A percentile compares a stretch with the other conserved stretches of the same genome.
Evolutionary conservation across 2,113 vertebrate species (phyloP).

Genomic region (Mirza zaza): DNA sequence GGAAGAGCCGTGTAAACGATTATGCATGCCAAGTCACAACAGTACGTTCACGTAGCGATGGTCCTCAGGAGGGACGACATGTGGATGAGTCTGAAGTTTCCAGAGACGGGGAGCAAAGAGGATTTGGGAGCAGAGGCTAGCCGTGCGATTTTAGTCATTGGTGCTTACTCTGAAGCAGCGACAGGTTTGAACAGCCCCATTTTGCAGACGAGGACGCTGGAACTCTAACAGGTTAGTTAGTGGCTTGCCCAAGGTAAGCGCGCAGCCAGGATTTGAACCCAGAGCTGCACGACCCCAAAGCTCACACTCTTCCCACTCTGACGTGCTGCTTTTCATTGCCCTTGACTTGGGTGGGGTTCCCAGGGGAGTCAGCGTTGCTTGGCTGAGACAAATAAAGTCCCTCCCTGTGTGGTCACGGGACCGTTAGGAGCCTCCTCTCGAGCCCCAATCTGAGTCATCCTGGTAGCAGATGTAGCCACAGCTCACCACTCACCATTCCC

Average conservation of each 20-base stretch:
- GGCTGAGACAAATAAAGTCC: not conserved
- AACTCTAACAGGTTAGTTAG: not conserved
- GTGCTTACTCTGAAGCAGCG: not conserved
- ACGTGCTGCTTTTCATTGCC: not conserved
- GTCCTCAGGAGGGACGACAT: not conserved
- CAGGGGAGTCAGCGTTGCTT: not conserved
- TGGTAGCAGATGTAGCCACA: not conserved
- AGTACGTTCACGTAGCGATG: not conserved
- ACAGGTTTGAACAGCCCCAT: not conserved
- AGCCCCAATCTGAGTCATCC: not conserved
- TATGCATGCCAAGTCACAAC: not conserved
- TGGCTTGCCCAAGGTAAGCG: not conserved
- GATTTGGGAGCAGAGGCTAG: not conserved
- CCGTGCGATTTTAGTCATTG: not conserved
- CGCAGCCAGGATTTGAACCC: not conserved
- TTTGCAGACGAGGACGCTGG: not conserved
- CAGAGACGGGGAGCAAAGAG: not conserved
- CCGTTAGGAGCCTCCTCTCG: fast-evolving
- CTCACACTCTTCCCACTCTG: not conserved
- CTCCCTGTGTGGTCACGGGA: not conserved
- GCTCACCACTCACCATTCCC: not conserved
- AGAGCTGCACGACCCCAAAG: not conserved
- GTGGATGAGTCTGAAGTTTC: not conserved
- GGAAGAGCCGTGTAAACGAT: not conserved
- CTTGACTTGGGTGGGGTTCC: not conserved